Evolutionary conservation across 1,140 invertebrate genomes (phyloP).

Genomic region (Cepaea nemoralis): DNA sequence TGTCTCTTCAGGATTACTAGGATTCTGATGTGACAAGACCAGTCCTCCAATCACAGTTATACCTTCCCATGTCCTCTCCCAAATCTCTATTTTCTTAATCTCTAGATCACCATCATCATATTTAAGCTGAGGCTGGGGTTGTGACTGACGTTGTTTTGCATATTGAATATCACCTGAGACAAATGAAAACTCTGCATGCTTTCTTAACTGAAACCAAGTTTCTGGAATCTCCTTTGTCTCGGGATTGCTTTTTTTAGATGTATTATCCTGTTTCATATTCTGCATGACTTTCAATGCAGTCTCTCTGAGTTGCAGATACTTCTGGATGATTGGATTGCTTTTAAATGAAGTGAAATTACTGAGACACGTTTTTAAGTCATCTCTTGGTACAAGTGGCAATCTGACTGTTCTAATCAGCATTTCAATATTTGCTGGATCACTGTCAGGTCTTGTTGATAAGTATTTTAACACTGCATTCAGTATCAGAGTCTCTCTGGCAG

Average conservation of each 20-base stretch:
- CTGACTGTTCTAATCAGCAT: slow-evolving; percentile 8
- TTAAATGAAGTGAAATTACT: neutral
- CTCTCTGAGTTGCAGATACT: neutral
- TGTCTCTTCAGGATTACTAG: neutral
- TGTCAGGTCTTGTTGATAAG: neutral
- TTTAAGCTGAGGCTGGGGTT: neutral
- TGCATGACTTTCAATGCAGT: neutral
- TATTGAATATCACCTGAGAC: neutral
- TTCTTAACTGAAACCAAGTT: slow-evolving; percentile 9
- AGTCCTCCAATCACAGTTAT: slow-evolving; percentile 26
- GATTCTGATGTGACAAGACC: neutral
- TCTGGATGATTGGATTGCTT: slow-evolving; percentile 7
- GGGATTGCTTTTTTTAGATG: neutral
- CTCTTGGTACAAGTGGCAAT: neutral
- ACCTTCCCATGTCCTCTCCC: slow-evolving; percentile 27
- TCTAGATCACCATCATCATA: slow-evolving; percentile 15
- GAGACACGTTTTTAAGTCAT: neutral
- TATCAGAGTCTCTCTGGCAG: slow-evolving; percentile 1
- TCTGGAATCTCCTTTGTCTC: neutral
- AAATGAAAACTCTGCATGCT: neutral
- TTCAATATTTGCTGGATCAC: neutral
- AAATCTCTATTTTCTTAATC: slow-evolving; percentile 13
- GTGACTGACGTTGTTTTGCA: slow-evolving; percentile 14
- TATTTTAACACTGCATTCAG: slow-evolving; percentile 10
- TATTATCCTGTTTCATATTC: neutral